Evolutionary conservation across 2,113 vertebrate genomes (phyloP), one percentile per base, ranked within the genome.

Genomic region (Actenoides hombroni): DNA sequence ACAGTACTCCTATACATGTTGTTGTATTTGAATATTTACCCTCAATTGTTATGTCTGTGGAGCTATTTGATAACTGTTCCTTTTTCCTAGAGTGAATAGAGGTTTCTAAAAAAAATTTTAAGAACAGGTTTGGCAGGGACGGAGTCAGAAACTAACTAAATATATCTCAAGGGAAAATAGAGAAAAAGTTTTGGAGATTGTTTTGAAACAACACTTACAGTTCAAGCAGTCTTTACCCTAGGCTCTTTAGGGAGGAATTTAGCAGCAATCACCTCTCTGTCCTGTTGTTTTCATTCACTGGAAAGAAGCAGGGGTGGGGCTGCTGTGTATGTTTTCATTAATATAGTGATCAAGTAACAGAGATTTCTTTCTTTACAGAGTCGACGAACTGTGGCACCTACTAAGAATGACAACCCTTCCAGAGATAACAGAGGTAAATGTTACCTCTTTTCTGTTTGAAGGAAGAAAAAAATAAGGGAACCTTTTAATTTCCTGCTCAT

Each of bases 371-470:
- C 25, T 83, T 95, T 97, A 15, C 79, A 99, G 99, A 98, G 97
- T 97, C 98, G 98, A 73, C 98, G 99, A 77, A 98, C 97, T 70
- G 97, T 98, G 75, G 93, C 96, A 29, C 92, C 99, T 95, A 14
- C 98, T 83, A 99, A 99, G 96, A 98, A 98, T 94, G 99, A 99
- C 17, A 96, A 94, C 13, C 97, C 99, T 92, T 95, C 98, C 31
- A 98, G 99, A 96, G 99, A 99, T 95, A 99, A 99, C 95, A 98
- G 99, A 99, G 99, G 99, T 99, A 97, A 78, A 96, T 42, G 31
- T 79, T 92, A 51, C 56, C 9, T 48, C 70, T 89, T 89, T 61
- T 74, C 29, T 8, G 44, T 91, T 95, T 90, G 29, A 78, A 16
- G 76, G 20, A 70, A 90, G 19, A 44, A 53, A 94, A 90, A 89